Base-by-base conservation (phyloP, 2,797 vertebrate genomes). In the Poeciliopsis turneri region DNA sequence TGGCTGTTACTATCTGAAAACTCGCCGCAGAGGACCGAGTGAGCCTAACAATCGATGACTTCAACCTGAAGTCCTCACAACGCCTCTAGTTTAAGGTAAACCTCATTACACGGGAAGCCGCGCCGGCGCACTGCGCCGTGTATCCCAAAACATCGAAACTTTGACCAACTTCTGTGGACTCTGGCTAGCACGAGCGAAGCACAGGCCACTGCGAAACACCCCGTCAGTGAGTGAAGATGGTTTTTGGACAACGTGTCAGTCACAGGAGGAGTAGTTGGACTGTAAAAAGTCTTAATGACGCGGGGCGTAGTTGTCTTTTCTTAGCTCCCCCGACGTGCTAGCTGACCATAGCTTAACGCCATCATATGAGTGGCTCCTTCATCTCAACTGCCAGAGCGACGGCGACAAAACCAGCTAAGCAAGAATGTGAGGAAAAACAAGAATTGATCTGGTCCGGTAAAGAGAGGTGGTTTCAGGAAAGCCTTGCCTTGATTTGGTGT, bases 101-200 rank as follows among this genome's bases (percentile, higher is more conserved):
- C 5, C 0, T 13, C 0, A 2, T n/a, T 2, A 28, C 68, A 1
- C 16, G 11, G 18, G 15, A 0, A 16, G 30, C 45, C 11, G 11
- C 1, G 1, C 2, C 0, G 2, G 28, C 11, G 5, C n/a, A 1
- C 11, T 41, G 8, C 51, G 49, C 4, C 23, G 3, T 41, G 2
- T 9, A 3, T 5, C 6, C 0, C 75, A 45, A 75, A 33, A 46
- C 41, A 46, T 30, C 39, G 13, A 74, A 76, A 87, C 75, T 78
- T 80, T 0, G 28, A 79, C 16, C 47, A 74, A 72, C n/a, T 59
- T 73, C 23, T 39, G 2, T 13, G 43, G 30, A 39, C 64, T 28
- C 8, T 13, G 11, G 87, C 87, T 84, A 90, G 64, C 74, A 43
- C 68, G 68, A 78, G 87, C 87, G 75, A 45, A 71, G 53, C 74